These are phyloP conservation scores for Heliconius charithonia DNA, from an alignment of 2,888 invertebrate genomes.

Conservation along the genomic window DNA sequence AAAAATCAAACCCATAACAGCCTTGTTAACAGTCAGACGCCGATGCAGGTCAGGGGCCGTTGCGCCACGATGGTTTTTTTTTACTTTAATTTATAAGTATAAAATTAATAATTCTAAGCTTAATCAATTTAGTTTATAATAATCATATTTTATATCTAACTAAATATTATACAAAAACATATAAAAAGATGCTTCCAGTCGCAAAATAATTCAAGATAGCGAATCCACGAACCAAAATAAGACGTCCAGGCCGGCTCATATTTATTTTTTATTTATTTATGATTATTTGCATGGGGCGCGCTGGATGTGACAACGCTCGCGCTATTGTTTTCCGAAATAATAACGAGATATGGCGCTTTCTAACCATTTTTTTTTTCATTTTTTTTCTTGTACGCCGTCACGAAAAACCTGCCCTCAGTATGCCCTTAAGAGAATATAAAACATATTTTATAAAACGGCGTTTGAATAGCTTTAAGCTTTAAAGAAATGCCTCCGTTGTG, in stretches of 20 bases:
- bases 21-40: too few species aligned
- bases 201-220: slow-evolving; percentile 52
- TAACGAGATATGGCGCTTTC: slow-evolving; percentile 80
- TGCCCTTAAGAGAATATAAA: slow-evolving; percentile 50
- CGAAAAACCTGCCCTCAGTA: slow-evolving; percentile 56
- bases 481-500: slow-evolving; percentile 59
- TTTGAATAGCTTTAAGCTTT: slow-evolving; percentile 69
- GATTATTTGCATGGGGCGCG: slow-evolving; percentile 82
- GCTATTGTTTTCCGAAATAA: slow-evolving; percentile 81
- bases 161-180: not conserved
- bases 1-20: too few species aligned
- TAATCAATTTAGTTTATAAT: not conserved
- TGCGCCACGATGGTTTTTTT: too few species aligned
- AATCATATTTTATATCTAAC: not conserved
- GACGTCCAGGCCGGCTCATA: slow-evolving; percentile 75
- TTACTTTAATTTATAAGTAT: too few species aligned
- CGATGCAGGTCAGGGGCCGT: too few species aligned
- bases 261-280: slow-evolving; percentile 83
- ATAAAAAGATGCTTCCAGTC: slow-evolving; percentile 52
- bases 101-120: too few species aligned
- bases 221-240: slow-evolving; percentile 71
- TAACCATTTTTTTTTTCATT: slow-evolving; percentile 47
- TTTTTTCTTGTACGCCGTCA: slow-evolving; percentile 64
- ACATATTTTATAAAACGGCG: slow-evolving; percentile 73
- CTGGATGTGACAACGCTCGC: slow-evolving; percentile 77